Evolutionary conservation across 2,888 invertebrate species (phyloP).

Genomic region (Platerodrilus igneus): DNA sequence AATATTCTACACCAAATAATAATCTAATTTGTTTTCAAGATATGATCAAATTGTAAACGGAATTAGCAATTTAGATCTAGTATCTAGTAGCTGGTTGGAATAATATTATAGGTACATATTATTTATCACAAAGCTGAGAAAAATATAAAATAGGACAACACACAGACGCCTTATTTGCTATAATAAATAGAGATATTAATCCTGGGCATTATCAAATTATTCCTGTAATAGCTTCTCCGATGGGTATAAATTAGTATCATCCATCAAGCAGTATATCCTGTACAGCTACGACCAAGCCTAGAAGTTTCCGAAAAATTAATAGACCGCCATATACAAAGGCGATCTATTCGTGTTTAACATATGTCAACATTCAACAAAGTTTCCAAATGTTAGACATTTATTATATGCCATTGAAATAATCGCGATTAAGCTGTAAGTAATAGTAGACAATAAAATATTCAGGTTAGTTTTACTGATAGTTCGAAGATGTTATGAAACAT

Average conservation of each 20-base stretch:
- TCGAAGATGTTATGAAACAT: conserved; percentile 23
- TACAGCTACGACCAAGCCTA: no score
- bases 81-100: conserved; percentile 23
- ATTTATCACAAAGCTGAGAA: conserved; percentile 22
- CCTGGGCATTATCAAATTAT: conserved; percentile 38
- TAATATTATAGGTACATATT: conserved; percentile 20
- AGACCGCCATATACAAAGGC: conserved; percentile 9
- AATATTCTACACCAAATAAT: no score
- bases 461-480: conserved; percentile 1
- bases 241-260: conserved; percentile 40
- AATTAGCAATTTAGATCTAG: conserved; percentile 21
- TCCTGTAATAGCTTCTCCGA: conserved; percentile 38
- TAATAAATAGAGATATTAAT: conserved; percentile 39
- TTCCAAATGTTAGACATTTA: conserved; percentile 1
- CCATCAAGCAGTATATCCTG: conserved; percentile 32
- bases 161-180: conserved; percentile 14
- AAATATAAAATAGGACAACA: no score
- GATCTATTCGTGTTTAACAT: conserved; percentile 6
- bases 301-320: conserved; percentile 22
- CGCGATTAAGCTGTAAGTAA: conserved; percentile 6
- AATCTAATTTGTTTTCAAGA: no score
- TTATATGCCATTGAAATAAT: no score
- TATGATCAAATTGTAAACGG: conserved; percentile 21
- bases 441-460: conserved; percentile 1
- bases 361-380: conserved; percentile 16